These are phyloP conservation scores for Suricata suricatta DNA, from an alignment of 2,113 vertebrate species.

Conservation along the genomic window DNA sequence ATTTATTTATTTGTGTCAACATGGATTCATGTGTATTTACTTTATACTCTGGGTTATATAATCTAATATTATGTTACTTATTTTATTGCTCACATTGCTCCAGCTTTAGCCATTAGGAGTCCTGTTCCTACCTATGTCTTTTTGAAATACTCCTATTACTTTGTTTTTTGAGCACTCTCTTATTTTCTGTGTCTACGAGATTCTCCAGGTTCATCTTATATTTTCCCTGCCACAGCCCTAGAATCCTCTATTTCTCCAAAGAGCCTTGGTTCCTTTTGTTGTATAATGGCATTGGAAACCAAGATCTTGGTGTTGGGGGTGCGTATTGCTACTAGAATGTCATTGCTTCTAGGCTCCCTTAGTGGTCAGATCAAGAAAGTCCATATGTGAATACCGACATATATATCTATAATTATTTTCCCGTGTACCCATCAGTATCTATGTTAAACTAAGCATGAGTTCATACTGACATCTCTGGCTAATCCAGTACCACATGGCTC, in stretches of 20 bases:
- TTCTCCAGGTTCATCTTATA: not conserved
- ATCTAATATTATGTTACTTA: not conserved
- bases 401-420: not conserved
- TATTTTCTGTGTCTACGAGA: not conserved
- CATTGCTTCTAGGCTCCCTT: not conserved
- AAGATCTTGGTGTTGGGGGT: not conserved
- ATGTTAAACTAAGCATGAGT: not conserved
- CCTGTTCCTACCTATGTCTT: not conserved
- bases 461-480: not conserved
- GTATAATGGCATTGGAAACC: not conserved
- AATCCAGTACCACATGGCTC: not conserved
- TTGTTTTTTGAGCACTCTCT: not conserved
- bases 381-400: no score
- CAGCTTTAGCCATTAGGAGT: not conserved
- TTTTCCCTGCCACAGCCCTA: not conserved
- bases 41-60: not conserved
- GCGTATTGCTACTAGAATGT: not conserved
- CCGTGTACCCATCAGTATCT: no score
- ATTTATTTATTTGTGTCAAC: not conserved
- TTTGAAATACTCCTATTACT: not conserved
- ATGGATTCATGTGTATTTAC: not conserved
- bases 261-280: not conserved
- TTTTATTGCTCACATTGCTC: not conserved
- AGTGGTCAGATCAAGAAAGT: not conserved
- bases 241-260: not conserved